Evolutionary conservation across 2,888 invertebrate species (phyloP), one percentile per base, ranked within the genome.

Genomic region (Elegia similella): DNA sequence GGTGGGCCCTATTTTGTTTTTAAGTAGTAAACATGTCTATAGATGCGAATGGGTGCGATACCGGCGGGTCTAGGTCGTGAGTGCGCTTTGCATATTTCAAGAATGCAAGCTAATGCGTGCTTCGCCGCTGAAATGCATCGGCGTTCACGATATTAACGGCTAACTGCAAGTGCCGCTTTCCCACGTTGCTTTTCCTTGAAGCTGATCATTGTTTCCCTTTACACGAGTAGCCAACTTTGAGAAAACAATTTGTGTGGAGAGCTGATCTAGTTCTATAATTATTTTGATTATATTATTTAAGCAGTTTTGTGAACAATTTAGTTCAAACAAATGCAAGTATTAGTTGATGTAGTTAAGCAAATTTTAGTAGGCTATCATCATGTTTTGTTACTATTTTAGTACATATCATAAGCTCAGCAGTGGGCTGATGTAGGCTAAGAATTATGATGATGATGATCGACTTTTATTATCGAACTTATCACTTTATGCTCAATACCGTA

Each of bases 21-120:
- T n/a, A n/a, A n/a, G n/a, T n/a, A n/a, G n/a, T n/a, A n/a, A 23
- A 23, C 23, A 23, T 23, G 5, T 23, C 23, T 23, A 23, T 23
- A 5, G 2, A 23, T 23, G n/a, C 38, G n/a, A 38, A 8, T 38
- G 38, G 38, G 38, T 8, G 38, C 38, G 38, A 38, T 12, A 38
- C 69, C 71, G 68, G 52, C 55, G 61, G 67, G 62, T 54, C 62
- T 55, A 62, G 69, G 77, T 88, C 88, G 89, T 89, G 89, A 88
- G 85, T 81, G 77, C 78, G 84, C 88, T 89, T 88, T 88, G 88
- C 88, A 89, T 88, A 87, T 85, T 86, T 84, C 84, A 84, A 86
- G 84, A 82, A 83, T 78, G 80, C 79, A 70, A 74, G 79, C 78
- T 83, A 81, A 84, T 86, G 87, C 86, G 87, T 87, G 80, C 82